Percentiles rank a stretch among this genome's conserved stretches.
phyloP scores from a whole-genome alignment of 2,797 vertebrate species.

The Pseudochirops cupreus region DNA sequence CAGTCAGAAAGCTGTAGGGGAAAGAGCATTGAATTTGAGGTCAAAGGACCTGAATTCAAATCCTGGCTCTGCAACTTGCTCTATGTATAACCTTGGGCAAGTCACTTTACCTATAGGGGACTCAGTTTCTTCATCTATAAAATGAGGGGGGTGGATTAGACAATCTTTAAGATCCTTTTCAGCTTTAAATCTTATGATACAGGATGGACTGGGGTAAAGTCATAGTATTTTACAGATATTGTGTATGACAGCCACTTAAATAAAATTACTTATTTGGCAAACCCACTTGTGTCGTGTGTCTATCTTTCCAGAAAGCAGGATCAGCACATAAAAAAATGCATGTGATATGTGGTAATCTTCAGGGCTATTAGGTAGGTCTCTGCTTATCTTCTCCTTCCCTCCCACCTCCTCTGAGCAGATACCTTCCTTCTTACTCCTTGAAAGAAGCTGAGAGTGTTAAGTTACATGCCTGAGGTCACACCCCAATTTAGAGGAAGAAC shows the following conservation, averaged over 20 bases:
- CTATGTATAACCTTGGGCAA: not conserved
- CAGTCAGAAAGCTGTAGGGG: not conserved
- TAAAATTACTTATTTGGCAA: conserved; percentile 4
- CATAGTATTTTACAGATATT: not conserved
- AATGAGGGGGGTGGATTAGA: not conserved
- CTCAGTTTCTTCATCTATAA: not conserved
- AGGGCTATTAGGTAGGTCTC: not conserved
- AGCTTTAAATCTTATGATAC: not conserved
- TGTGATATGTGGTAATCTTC: not conserved
- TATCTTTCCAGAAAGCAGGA: not conserved
- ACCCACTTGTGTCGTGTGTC: not conserved
- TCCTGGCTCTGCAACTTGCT: not conserved
- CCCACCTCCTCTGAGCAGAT: not conserved
- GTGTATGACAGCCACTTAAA: not conserved
- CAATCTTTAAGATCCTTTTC: not conserved
- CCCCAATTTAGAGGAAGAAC: not conserved
- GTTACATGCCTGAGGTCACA: not conserved
- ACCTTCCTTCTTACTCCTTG: not conserved
- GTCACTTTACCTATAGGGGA: not conserved
- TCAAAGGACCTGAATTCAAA: not conserved
- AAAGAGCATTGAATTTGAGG: not conserved
- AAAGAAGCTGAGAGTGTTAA: not conserved
- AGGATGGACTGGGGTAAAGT: not conserved
- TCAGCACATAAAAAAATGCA: not conserved
- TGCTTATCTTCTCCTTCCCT: not conserved